Conservation (phyloP, 1,140 invertebrate species). For the Helicoverpa armigera region DNA sequence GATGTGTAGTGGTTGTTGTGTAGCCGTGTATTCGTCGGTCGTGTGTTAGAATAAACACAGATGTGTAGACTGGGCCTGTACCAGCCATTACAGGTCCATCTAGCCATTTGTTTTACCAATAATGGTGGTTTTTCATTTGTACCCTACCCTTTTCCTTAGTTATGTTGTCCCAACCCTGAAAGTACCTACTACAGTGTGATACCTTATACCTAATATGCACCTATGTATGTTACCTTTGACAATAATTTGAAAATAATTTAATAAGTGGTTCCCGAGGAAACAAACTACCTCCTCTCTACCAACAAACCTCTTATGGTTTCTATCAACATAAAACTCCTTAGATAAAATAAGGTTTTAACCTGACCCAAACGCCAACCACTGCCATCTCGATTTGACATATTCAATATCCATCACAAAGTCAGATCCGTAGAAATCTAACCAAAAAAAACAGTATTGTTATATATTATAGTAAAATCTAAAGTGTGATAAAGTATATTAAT, state of each 20-base stretch:
- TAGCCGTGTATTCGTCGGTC: constrained; percentile 46
- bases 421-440: constrained; percentile 36
- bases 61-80: constrained; percentile 74
- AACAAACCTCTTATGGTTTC: too few relatives aligned
- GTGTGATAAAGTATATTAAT: constrained; percentile 48
- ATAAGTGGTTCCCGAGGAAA: too few relatives aligned
- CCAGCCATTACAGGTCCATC: constrained; percentile 79
- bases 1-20: constrained; percentile 53
- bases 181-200: too few relatives aligned
- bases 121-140: constrained; percentile 55
- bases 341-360: neutral
- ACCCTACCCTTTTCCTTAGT: neutral
- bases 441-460: constrained; percentile 47
- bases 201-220: too few relatives aligned
- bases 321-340: too few relatives aligned
- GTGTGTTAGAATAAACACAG: constrained; percentile 72
- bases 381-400: constrained; percentile 31
- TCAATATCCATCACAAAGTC: constrained; percentile 5
- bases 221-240: too few relatives aligned
- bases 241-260: too few relatives aligned
- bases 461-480: constrained; percentile 39
- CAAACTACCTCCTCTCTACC: too few relatives aligned
- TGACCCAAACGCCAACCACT: neutral
- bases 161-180: neutral
- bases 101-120: constrained; percentile 70